Evolutionary conservation across 2,797 vertebrate species (phyloP).

Genomic region (Dicrostonyx torquatus): DNA sequence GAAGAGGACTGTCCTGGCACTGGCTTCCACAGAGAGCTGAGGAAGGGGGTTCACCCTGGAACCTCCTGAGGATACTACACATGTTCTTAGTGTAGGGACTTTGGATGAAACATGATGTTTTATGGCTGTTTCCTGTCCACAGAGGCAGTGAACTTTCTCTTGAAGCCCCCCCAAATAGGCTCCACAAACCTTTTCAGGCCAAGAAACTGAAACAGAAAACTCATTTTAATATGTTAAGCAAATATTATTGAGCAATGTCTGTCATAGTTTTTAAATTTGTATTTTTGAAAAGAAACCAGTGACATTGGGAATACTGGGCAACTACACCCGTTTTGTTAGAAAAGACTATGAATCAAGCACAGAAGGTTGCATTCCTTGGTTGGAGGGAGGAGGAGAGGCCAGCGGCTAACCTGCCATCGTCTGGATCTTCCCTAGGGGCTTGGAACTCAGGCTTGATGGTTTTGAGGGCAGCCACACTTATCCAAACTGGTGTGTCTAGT

Average conservation of each 20-base stretch:
- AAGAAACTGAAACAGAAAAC: slow-evolving; percentile 28
- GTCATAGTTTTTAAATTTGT: slow-evolving; percentile 19
- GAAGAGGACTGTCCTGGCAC: slow-evolving; percentile 52
- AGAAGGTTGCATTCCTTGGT: neutral
- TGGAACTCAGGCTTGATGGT: neutral
- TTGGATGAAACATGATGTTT: slow-evolving; percentile 58
- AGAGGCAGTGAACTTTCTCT: slow-evolving; percentile 47
- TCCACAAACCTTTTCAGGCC: slow-evolving; percentile 47
- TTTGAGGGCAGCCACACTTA: neutral
- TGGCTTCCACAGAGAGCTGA: slow-evolving; percentile 63
- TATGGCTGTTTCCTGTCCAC: slow-evolving; percentile 52
- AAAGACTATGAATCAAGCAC: neutral
- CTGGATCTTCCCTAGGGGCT: neutral
- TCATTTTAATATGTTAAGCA: slow-evolving; percentile 42
- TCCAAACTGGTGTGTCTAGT: neutral
- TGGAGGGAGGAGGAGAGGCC: neutral
- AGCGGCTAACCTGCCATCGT: neutral
- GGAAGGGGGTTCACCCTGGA: neutral
- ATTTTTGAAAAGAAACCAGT: slow-evolving; percentile 37
- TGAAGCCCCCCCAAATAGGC: slow-evolving; percentile 55
- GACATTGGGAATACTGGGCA: neutral
- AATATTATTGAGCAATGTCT: slow-evolving; percentile 50
- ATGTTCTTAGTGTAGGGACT: slow-evolving; percentile 13
- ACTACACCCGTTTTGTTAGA: neutral
- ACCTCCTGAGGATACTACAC: neutral